Evolutionary conservation across 1,140 invertebrate species (phyloP).

Genomic region (Aphis gossypii): DNA sequence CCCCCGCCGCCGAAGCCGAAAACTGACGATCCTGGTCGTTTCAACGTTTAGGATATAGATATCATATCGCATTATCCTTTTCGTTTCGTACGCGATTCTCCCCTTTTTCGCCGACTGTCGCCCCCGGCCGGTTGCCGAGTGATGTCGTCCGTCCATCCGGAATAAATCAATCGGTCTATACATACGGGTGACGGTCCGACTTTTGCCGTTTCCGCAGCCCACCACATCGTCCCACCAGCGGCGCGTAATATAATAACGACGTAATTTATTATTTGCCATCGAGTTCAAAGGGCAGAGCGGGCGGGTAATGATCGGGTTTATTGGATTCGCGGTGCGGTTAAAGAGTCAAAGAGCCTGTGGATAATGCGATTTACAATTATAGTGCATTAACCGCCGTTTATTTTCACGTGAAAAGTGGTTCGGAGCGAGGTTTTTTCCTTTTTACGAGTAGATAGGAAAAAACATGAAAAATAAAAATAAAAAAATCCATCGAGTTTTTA

Average conservation of each 20-base stretch:
- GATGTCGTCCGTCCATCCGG: constrained; percentile 55
- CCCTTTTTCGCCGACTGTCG: background rate
- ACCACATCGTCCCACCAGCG: background rate
- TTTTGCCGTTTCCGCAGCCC: background rate
- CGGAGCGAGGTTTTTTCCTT: background rate
- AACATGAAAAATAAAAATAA: background rate
- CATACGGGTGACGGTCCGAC: background rate
- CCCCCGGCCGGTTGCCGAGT: constrained; percentile 63
- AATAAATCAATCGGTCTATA: constrained; percentile 41
- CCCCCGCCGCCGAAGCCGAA: background rate
- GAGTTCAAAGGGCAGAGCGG: constrained; percentile 22
- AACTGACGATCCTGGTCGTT: background rate
- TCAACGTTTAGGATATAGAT: background rate
- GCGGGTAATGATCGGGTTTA: constrained; percentile 47
- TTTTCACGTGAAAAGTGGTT: constrained; percentile 26
- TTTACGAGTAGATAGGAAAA: background rate
- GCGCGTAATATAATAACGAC: background rate
- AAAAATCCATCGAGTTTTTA: background rate
- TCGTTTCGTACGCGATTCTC: background rate
- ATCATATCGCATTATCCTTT: background rate
- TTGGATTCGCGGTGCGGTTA: constrained; percentile 40
- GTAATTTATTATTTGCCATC: constrained; percentile 27
- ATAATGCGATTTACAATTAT: constrained; percentile 9
- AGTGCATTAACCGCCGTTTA: constrained; percentile 23
- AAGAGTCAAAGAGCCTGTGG: constrained; percentile 42